Percentiles rank a stretch among this genome's conserved stretches.
phyloP scores from a whole-genome alignment of 2,888 invertebrate species.

The Seira sanloemensis region DNA sequence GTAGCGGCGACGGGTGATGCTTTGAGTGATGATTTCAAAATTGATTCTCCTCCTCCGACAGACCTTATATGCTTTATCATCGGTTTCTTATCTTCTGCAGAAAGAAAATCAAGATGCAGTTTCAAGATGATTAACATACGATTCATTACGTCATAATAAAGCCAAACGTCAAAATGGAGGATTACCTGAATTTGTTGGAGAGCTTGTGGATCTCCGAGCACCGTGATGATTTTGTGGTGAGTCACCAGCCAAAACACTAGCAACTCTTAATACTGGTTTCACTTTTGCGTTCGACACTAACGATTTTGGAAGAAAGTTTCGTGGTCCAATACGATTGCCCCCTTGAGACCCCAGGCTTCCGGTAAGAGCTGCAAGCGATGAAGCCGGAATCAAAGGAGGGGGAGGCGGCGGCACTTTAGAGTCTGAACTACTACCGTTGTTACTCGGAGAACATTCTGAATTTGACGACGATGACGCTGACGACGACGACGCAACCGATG shows the following conservation, averaged over 20 bases:
- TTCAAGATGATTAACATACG: no score
- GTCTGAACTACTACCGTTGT: constrained; percentile 2
- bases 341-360: background rate
- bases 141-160: no score
- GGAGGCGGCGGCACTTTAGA: constrained; percentile 43
- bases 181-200: constrained; percentile 30
- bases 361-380: constrained; percentile 43
- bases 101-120: background rate
- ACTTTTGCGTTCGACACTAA: constrained; percentile 35
- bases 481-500: background rate
- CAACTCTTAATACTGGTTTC: constrained; percentile 60
- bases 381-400: constrained; percentile 57
- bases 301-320: constrained; percentile 56
- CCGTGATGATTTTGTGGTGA: constrained; percentile 35
- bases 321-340: constrained; percentile 6
- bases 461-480: constrained; percentile 31
- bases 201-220: constrained; percentile 24
- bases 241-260: constrained; percentile 28
- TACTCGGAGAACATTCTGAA: constrained; percentile 39
- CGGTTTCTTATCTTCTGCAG: constrained; percentile 30
- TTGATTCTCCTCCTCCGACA: constrained; percentile 31
- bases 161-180: no score
- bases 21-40: constrained; percentile 45
- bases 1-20: constrained; percentile 34
- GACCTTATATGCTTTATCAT: background rate